Evolutionary conservation across 2,113 vertebrate species (phyloP).

Genomic region (Rostratula benghalensis): DNA sequence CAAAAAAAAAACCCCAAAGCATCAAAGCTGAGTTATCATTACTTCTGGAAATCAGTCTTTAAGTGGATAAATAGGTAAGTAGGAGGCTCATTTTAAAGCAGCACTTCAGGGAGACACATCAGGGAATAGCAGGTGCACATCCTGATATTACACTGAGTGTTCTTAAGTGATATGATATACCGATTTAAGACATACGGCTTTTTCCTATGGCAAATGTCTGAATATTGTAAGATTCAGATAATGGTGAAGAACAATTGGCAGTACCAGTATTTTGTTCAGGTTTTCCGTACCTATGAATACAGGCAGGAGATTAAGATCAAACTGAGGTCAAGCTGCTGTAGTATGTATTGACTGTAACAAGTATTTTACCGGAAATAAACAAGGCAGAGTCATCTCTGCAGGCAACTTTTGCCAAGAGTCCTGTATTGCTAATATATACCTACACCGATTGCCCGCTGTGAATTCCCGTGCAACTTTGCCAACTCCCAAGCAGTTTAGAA

Average conservation of each 20-base stretch:
- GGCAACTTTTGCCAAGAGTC: neutral
- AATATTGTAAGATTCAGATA: neutral
- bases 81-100: neutral
- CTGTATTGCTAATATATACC: neutral
- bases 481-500: neutral
- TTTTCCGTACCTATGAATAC: neutral
- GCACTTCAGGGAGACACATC: neutral
- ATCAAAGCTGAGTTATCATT: neutral
- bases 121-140: neutral
- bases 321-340: neutral
- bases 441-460: neutral
- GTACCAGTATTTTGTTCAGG: neutral
- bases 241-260: neutral
- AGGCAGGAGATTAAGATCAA: neutral
- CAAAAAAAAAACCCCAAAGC: neutral
- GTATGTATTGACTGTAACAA: neutral
- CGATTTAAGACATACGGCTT: neutral
- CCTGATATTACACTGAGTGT: neutral
- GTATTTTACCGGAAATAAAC: neutral
- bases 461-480: neutral
- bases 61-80: neutral
- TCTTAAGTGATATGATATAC: neutral
- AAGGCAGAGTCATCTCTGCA: neutral
- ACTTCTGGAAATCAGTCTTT: neutral
- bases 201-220: neutral